Evolutionary conservation across 2,888 invertebrate genomes (phyloP).

Genomic region (Cotesia congregata): DNA sequence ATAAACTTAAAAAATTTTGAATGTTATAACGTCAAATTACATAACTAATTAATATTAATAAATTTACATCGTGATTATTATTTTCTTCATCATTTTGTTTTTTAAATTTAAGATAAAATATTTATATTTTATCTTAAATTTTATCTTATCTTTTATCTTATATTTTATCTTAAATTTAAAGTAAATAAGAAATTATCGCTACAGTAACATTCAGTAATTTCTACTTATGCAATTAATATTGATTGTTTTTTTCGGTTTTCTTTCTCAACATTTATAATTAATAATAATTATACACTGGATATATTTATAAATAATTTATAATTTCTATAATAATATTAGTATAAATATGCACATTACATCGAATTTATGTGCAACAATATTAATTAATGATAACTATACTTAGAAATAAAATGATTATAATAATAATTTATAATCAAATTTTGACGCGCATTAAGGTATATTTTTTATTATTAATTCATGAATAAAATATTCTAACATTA

Average conservation of each 20-base stretch:
- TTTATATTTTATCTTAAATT: too few relatives aligned
- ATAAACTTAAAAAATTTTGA: conserved; percentile 62
- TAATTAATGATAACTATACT: background rate
- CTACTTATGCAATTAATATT: conserved; percentile 20
- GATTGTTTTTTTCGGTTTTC: conserved; percentile 11
- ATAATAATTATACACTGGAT: conserved; percentile 33
- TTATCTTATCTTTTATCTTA: too few relatives aligned
- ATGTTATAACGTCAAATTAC: conserved; percentile 58
- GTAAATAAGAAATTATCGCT: conserved; percentile 20
- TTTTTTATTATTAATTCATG: conserved; percentile 28
- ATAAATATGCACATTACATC: conserved; percentile 24
- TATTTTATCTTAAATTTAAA: too few relatives aligned
- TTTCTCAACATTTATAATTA: conserved; percentile 34
- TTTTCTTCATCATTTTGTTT: conserved; percentile 20
- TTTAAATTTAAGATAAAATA: conserved; percentile 17
- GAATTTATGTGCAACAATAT: conserved; percentile 12
- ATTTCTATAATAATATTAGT: conserved; percentile 24
- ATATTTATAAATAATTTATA: conserved; percentile 26
- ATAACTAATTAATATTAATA: conserved; percentile 54
- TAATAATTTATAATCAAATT: conserved; percentile 10
- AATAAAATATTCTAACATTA: conserved; percentile 39
- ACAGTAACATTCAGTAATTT: conserved; percentile 25
- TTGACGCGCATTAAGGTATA: conserved; percentile 50
- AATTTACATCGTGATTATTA: conserved; percentile 46
- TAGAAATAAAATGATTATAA: conserved; percentile 1